Percentiles rank a stretch among this genome's conserved stretches.
Evolutionary conservation across 1,140 invertebrate species (phyloP).

Genomic region (Heliconius nattereri): DNA sequence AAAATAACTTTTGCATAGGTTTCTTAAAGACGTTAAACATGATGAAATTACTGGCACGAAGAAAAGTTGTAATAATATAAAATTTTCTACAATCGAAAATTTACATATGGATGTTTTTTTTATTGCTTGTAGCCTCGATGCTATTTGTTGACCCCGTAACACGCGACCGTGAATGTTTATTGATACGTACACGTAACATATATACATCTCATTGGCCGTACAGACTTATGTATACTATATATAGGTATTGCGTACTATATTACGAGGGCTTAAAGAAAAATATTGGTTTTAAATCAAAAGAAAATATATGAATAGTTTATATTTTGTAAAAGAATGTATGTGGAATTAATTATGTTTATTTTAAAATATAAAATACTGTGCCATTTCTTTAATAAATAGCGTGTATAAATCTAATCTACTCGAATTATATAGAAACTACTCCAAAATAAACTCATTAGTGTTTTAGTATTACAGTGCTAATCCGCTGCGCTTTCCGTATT

Average conservation of each 20-base stretch:
- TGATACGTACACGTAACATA: constrained; percentile 17
- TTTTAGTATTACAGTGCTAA: not conserved
- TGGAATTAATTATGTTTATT: too few species aligned
- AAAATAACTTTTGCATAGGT: too few species aligned
- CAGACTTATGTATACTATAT: not conserved
- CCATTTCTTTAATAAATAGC: not conserved
- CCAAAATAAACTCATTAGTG: constrained; percentile 7
- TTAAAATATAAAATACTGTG: too few species aligned
- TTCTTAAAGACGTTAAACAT: too few species aligned
- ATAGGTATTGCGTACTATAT: not conserved
- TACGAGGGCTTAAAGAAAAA: not conserved
- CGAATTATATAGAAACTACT: not conserved
- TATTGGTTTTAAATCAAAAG: too few species aligned
- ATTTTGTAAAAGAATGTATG: too few species aligned
- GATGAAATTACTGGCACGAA: not conserved
- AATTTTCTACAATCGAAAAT: not conserved
- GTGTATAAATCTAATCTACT: not conserved
- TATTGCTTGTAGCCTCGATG: constrained; percentile 8
- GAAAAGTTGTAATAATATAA: not conserved
- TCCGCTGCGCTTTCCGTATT: not conserved
- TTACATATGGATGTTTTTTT: constrained; percentile 1
- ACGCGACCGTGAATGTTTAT: constrained; percentile 28
- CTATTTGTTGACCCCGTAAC: constrained; percentile 25
- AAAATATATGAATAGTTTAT: too few species aligned
- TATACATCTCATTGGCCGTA: not conserved